Evolutionary conservation across 2,888 invertebrate species (phyloP).

Genomic region (Operophtera brumata): DNA sequence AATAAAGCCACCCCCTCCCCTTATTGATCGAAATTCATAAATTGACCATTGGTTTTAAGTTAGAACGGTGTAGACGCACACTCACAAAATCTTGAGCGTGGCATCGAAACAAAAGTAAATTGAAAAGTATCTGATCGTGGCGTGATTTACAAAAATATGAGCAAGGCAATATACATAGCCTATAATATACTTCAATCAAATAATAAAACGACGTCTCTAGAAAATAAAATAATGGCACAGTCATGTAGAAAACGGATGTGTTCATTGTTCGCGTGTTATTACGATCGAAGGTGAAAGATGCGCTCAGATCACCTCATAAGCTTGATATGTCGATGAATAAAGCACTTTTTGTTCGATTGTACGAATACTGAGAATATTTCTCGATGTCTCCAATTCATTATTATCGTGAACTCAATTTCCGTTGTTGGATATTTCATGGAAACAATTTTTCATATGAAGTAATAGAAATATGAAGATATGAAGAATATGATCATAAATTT

Average conservation of each 20-base stretch:
- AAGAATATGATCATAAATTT: too few relatives aligned
- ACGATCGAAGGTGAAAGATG: constrained; percentile 19
- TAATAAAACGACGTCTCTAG: neutral
- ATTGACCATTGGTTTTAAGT: too few relatives aligned
- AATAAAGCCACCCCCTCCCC: too few relatives aligned
- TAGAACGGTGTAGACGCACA: too few relatives aligned
- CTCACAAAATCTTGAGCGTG: too few relatives aligned
- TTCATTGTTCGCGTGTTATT: constrained; percentile 13
- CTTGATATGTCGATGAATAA: constrained; percentile 14
- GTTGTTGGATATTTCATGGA: constrained; percentile 7
- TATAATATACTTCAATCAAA: neutral
- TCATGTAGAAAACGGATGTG: constrained; percentile 12
- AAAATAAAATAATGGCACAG: neutral
- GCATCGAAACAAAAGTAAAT: too few relatives aligned
- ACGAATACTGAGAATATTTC: constrained; percentile 11
- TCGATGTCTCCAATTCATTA: constrained; percentile 9
- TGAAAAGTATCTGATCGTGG: too few relatives aligned
- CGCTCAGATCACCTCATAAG: constrained; percentile 8
- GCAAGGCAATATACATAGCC: neutral
- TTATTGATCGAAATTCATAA: too few relatives aligned
- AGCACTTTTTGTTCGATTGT: constrained; percentile 21
- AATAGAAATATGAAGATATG: neutral
- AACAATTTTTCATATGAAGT: constrained; percentile 2
- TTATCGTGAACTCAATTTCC: constrained; percentile 16
- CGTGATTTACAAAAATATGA: too few relatives aligned